phyloP scores from a whole-genome alignment of 2,113 vertebrate genomes.

The Pterophyllum scalare region DNA sequence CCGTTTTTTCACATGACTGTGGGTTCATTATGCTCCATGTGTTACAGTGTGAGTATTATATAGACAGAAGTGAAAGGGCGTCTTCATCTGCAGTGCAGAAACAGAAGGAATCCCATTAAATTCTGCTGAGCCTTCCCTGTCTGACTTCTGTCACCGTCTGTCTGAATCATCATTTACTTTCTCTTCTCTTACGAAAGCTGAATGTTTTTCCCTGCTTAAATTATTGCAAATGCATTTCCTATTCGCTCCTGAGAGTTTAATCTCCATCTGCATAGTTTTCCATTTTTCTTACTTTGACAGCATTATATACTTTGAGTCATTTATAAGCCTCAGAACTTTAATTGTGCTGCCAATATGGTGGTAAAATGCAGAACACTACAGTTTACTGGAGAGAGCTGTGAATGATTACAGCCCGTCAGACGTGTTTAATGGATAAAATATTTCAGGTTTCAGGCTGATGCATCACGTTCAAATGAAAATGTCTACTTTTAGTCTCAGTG shows the following conservation, averaged over 20 bases:
- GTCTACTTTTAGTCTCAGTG: neutral
- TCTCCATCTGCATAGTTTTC: neutral
- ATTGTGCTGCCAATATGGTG: neutral
- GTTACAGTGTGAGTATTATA: neutral
- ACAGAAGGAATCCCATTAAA: constrained; percentile 1
- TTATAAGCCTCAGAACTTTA: constrained; percentile 1
- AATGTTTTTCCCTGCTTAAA: neutral
- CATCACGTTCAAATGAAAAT: neutral
- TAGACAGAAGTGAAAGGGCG: neutral
- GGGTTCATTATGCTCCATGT: too few species aligned
- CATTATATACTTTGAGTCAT: neutral
- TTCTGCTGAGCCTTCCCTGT: neutral
- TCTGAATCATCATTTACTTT: constrained; percentile 6
- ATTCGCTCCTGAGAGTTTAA: constrained; percentile 5
- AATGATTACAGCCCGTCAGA: neutral
- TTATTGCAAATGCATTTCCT: neutral
- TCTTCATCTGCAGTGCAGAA: neutral
- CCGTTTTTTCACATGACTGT: neutral
- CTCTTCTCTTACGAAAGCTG: neutral
- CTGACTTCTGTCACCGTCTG: neutral
- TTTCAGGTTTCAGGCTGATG: neutral
- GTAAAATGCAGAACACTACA: constrained; percentile 4
- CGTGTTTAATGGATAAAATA: neutral
- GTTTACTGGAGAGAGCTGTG: neutral
- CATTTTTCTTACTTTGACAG: constrained; percentile 9